Conservation (phyloP, 2,888 invertebrate species). For the Mesopsocus fuscifrons region DNA sequence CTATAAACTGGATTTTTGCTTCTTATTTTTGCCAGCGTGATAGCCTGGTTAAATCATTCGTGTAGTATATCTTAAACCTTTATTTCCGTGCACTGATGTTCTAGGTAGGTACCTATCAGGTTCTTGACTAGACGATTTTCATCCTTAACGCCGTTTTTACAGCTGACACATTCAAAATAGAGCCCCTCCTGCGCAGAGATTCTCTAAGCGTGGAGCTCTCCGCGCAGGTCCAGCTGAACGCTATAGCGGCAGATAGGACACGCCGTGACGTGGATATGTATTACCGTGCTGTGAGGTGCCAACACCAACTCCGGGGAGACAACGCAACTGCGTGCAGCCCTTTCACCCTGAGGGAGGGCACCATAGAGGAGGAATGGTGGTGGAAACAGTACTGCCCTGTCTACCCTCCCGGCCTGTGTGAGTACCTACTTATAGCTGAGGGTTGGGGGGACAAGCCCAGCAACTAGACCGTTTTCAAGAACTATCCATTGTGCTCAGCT, state of each 20-base stretch:
- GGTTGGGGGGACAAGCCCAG: too few species aligned
- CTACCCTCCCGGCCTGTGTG: slow-evolving; percentile 16
- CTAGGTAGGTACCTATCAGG: too few species aligned
- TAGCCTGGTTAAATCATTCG: too few species aligned
- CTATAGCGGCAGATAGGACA: slow-evolving; percentile 13
- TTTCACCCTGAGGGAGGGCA: slow-evolving; percentile 9
- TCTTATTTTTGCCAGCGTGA: too few species aligned
- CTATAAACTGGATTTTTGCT: too few species aligned
- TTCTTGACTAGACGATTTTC: too few species aligned
- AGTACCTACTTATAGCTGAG: too few species aligned
- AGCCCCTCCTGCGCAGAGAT: slow-evolving; percentile 20
- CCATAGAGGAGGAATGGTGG: slow-evolving; percentile 2
- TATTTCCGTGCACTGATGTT: too few species aligned
- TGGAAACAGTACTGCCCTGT: neutral
- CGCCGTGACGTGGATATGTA: slow-evolving; percentile 1
- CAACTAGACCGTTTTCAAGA: too few species aligned
- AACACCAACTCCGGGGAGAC: slow-evolving; percentile 2
- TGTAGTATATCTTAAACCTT: too few species aligned
- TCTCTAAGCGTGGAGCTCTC: slow-evolving; percentile 20
- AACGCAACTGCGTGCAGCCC: neutral
- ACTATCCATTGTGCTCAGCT: too few species aligned
- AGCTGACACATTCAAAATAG: slow-evolving; percentile 19
- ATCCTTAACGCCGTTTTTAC: too few species aligned
- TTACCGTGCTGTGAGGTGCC: slow-evolving; percentile 13
- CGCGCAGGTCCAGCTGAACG: slow-evolving; percentile 18